These are phyloP conservation scores for Drosophila nannoptera DNA, from an alignment of 1,140 invertebrate species.

Conservation along the genomic window DNA sequence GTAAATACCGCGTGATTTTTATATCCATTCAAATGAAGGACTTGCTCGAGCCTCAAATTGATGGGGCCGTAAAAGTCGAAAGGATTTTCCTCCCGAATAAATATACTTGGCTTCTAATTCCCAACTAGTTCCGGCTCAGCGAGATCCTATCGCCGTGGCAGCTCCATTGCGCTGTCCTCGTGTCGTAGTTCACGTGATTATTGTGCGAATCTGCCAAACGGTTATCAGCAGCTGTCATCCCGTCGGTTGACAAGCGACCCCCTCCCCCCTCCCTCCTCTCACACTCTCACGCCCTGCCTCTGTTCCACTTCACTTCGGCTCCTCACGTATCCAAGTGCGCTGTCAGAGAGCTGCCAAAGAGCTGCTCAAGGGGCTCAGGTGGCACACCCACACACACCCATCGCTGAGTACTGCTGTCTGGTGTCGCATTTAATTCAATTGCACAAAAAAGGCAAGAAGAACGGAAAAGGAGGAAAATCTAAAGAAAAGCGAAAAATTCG, in stretches of 20 bases:
- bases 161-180: too few species aligned
- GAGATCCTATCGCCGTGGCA: neutral
- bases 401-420: slow-evolving; percentile 38
- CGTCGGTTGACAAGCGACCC: slow-evolving; percentile 40
- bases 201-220: slow-evolving; percentile 21
- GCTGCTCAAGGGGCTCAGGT: slow-evolving; percentile 42
- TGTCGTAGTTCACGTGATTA: slow-evolving; percentile 24
- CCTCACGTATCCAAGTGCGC: slow-evolving; percentile 32
- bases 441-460: slow-evolving; percentile 22
- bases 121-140: too few species aligned
- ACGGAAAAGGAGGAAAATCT: neutral
- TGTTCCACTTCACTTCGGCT: slow-evolving; percentile 1
- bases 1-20: slow-evolving; percentile 40
- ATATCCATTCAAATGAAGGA: slow-evolving; percentile 33
- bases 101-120: too few species aligned
- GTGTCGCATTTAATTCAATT: slow-evolving; percentile 71
- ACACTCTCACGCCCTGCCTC: too few species aligned
- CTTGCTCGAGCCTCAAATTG: slow-evolving; percentile 28
- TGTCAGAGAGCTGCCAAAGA: slow-evolving; percentile 35
- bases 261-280: neutral
- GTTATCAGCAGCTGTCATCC: slow-evolving; percentile 38
- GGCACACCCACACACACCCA: slow-evolving; percentile 10
- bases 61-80: slow-evolving; percentile 3
- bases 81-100: too few species aligned
- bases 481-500: slow-evolving; percentile 33